Conservation (phyloP, 2,888 invertebrate species). For the Oasisia sp. region DNA sequence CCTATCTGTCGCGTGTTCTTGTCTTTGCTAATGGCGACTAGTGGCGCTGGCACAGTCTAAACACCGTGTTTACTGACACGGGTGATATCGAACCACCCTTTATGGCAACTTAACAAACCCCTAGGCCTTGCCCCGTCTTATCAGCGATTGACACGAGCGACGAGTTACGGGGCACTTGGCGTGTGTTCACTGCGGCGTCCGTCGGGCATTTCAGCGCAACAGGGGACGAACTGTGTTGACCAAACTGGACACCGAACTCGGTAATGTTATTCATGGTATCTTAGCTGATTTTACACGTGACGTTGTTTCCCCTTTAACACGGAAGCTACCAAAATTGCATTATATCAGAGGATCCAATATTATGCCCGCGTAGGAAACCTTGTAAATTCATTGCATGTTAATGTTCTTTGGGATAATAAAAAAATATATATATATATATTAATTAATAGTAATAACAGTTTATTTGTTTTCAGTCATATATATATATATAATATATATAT, state of each 20-base stretch:
- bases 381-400: not conserved
- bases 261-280: not conserved
- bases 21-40: not conserved
- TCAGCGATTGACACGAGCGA: slow-evolving; percentile 1
- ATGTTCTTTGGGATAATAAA: not conserved
- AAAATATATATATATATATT: not conserved
- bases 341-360: not conserved
- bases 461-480: not conserved
- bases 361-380: not conserved
- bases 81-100: not conserved
- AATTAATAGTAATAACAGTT: too few species aligned
- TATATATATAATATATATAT: not conserved
- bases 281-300: too few species aligned
- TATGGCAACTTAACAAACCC: not conserved
- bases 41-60: not conserved
- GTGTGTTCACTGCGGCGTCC: not conserved
- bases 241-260: not conserved
- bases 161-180: not conserved
- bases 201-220: not conserved
- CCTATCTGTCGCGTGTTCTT: not conserved
- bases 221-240: not conserved
- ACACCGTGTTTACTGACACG: not conserved
- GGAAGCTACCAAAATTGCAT: not conserved
- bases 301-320: not conserved
- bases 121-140: not conserved